Evolutionary conservation across 2,888 invertebrate species (phyloP).

Genomic region (Drosophila falleni): DNA sequence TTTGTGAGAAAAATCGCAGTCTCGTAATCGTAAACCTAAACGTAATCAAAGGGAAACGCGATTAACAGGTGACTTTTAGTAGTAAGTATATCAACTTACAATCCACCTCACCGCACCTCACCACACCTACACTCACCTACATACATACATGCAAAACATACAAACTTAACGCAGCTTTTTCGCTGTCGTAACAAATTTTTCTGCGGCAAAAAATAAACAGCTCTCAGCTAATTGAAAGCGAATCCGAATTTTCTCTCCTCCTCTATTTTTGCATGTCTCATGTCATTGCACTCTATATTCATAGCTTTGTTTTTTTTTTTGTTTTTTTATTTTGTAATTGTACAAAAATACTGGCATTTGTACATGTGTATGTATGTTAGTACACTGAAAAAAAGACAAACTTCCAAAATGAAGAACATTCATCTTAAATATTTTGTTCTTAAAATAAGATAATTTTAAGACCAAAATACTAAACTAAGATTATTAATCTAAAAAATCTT

Average conservation of each 20-base stretch:
- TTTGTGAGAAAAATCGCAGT: conserved; percentile 28
- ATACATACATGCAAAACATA: not conserved
- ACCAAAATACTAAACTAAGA: too few species aligned
- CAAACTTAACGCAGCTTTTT: conserved; percentile 9
- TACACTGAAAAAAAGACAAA: not conserved
- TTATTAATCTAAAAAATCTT: too few species aligned
- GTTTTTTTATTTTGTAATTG: conserved; percentile 40
- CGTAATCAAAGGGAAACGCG: conserved; percentile 35
- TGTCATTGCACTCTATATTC: conserved; percentile 67
- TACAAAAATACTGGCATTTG: conserved; percentile 47
- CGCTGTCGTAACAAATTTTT: conserved; percentile 48
- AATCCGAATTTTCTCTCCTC: conserved; percentile 14
- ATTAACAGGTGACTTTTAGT: conserved; percentile 58
- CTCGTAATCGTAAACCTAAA: conserved; percentile 28
- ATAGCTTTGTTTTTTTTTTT: conserved; percentile 22
- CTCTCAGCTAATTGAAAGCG: conserved; percentile 69
- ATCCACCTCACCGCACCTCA: not conserved
- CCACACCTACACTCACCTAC: not conserved
- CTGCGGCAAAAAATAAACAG: conserved; percentile 32
- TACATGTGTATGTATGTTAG: not conserved
- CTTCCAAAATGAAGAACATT: too few species aligned
- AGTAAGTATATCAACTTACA: conserved; percentile 52
- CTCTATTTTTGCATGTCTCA: conserved; percentile 42
- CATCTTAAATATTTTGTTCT: too few species aligned
- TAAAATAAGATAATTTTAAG: too few species aligned